Percentiles rank a stretch among this genome's conserved stretches.
Evolutionary conservation across 2,113 vertebrate genomes (phyloP).

Genomic region (Mesocricetus auratus): DNA sequence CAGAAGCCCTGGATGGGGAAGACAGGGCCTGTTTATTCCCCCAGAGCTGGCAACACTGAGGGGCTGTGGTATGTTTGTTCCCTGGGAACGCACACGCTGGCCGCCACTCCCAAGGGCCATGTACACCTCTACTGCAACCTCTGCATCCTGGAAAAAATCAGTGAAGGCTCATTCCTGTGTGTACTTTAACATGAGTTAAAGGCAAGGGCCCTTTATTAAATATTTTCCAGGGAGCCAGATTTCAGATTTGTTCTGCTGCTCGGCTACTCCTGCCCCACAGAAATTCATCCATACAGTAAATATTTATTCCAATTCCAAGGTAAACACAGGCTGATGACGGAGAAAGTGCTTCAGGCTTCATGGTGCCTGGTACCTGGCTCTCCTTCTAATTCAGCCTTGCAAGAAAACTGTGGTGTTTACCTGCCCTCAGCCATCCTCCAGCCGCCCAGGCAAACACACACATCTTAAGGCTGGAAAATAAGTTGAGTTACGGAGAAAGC

Average conservation of each 20-base stretch:
- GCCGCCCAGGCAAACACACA: neutral
- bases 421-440: neutral
- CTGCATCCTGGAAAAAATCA: neutral
- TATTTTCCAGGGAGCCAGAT: neutral
- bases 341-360: neutral
- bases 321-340: neutral
- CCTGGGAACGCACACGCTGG: neutral
- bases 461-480: neutral
- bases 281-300: neutral
- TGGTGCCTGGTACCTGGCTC: neutral
- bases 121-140: neutral
- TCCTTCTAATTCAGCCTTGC: neutral
- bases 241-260: neutral
- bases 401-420: neutral
- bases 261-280: neutral
- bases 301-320: neutral
- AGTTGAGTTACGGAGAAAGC: neutral
- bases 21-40: constrained; percentile 62
- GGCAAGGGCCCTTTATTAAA: constrained; percentile 52
- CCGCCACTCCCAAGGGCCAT: neutral
- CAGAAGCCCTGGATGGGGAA: constrained; percentile 51
- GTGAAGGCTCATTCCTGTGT: neutral
- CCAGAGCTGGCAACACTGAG: neutral
- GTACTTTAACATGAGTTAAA: constrained; percentile 40
- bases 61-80: neutral